phyloP scores from a whole-genome alignment of 2,797 vertebrate species.

The Gila robusta region DNA sequence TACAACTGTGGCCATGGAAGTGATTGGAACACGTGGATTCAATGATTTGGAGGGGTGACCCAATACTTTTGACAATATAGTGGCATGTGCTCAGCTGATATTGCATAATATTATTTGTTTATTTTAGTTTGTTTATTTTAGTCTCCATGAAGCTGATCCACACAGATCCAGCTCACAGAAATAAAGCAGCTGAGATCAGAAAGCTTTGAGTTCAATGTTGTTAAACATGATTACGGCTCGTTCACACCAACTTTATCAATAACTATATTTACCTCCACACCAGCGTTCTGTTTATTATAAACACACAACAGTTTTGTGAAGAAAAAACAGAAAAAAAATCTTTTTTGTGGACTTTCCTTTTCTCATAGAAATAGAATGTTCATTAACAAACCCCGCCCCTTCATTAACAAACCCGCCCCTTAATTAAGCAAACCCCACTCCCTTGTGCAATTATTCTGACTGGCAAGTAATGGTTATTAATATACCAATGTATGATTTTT shows the following conservation, averaged over 20 bases:
- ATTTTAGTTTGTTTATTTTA: background rate
- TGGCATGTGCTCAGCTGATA: background rate
- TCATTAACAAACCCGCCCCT: background rate
- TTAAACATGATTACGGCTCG: background rate
- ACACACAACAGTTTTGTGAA: no score
- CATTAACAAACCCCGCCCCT: background rate
- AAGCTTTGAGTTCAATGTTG: background rate
- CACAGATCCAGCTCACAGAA: background rate
- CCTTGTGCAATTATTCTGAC: background rate
- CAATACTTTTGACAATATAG: no score
- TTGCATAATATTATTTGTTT: background rate
- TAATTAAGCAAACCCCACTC: fast-evolving
- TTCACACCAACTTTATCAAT: no score
- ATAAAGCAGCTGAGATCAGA: constrained; percentile 14
- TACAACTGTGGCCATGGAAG: no score
- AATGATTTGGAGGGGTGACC: no score
- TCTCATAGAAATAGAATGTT: no score
- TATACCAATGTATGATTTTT: background rate
- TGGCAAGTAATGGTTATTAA: background rate
- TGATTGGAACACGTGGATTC: no score
- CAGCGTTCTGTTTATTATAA: no score
- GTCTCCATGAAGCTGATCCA: background rate
- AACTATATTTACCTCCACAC: background rate
- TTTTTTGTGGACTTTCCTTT: no score
- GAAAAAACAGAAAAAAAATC: no score